Percentiles rank a stretch among this genome's conserved stretches.
Conservation (phyloP, 1,140 invertebrate genomes). For the Chrysoperla carnea region DNA sequence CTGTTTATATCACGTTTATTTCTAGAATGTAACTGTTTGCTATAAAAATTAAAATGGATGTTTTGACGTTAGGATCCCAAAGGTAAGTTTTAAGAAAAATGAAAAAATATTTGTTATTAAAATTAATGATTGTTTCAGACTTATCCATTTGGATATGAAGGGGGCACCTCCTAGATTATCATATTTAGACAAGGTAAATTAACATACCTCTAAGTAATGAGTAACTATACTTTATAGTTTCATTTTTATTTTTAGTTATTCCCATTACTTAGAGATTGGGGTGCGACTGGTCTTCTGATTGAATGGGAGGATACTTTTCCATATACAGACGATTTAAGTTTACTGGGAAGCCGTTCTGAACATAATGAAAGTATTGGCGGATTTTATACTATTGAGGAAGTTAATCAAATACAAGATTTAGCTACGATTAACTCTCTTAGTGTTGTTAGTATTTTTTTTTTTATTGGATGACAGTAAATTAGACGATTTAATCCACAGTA, state of each 20-base stretch:
- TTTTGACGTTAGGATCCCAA: conserved; percentile 29
- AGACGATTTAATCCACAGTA: too few relatives aligned
- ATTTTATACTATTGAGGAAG: conserved; percentile 26
- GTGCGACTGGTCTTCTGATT: conserved; percentile 65
- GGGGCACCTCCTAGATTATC: conserved; percentile 48
- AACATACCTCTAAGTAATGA: conserved; percentile 2
- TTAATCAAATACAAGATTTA: conserved; percentile 22
- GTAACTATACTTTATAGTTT: conserved; percentile 1
- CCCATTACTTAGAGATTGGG: conserved; percentile 38
- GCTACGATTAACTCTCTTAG: conserved; percentile 21
- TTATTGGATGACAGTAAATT: too few relatives aligned
- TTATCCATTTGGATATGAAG: conserved; percentile 62
- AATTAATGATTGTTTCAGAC: conserved; percentile 18
- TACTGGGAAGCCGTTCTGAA: conserved; percentile 34
- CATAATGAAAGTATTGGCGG: conserved; percentile 20
- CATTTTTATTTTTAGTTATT: conserved; percentile 29
- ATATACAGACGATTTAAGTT: conserved; percentile 43
- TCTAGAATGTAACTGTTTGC: too few relatives aligned
- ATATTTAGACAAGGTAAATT: conserved; percentile 43
- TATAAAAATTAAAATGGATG: conserved; percentile 24
- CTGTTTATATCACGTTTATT: too few relatives aligned
- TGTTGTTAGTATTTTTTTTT: conserved; percentile 16
- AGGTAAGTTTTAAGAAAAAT: conserved; percentile 22
- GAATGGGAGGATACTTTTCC: conserved; percentile 94
- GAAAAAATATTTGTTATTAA: conserved; percentile 7